Conservation (phyloP, 2,888 invertebrate genomes). For the Cheilosia soror region DNA sequence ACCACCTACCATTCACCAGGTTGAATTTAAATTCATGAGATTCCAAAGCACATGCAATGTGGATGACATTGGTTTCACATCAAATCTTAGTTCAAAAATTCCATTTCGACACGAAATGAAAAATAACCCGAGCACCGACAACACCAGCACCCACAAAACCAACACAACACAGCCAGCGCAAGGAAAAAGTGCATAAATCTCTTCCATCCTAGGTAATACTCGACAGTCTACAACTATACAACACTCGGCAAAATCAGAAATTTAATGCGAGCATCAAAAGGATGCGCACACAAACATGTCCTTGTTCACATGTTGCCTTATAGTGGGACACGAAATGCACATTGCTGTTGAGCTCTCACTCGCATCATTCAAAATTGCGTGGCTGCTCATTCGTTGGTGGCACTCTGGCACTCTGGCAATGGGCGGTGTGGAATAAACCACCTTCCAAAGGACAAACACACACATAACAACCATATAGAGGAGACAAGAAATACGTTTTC, state of each 20-base stretch:
- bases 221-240: not conserved
- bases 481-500: constrained; percentile 53
- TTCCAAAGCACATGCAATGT: constrained; percentile 47
- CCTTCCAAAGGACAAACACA: constrained; percentile 8
- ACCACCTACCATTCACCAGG: not conserved
- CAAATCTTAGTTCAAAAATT: constrained; percentile 55
- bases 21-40: constrained; percentile 70
- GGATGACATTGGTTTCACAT: constrained; percentile 64
- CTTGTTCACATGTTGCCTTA: not conserved
- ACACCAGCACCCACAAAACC: constrained; percentile 44
- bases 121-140: constrained; percentile 49
- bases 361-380: constrained; percentile 64
- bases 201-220: not conserved
- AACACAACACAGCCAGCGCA: constrained; percentile 29
- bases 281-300: constrained; percentile 20
- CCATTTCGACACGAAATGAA: constrained; percentile 57
- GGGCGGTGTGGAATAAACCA: not conserved
- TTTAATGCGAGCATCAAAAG: constrained; percentile 41
- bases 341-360: constrained; percentile 40
- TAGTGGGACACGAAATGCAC: constrained; percentile 12
- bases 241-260: constrained; percentile 47
- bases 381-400: constrained; percentile 18
- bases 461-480: constrained; percentile 10
- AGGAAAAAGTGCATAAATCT: constrained; percentile 45
- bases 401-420: not conserved